Evolutionary conservation across 2,888 invertebrate genomes (phyloP).

Genomic region (Apodemia hepburni): DNA sequence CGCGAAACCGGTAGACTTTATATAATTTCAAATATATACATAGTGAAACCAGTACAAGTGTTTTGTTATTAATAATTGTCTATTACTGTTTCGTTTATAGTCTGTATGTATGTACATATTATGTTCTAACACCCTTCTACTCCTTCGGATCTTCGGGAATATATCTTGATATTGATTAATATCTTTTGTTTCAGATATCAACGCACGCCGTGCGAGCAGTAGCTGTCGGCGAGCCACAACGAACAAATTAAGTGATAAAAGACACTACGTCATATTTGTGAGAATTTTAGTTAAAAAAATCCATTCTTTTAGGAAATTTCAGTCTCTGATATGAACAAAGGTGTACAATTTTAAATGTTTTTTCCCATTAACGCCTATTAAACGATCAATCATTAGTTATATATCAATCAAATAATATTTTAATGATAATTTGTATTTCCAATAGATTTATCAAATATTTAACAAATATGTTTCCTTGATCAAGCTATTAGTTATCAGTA

Average conservation of each 20-base stretch:
- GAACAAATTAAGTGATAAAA: conserved; percentile 62
- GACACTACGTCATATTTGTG: conserved; percentile 57
- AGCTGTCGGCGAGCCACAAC: conserved; percentile 67
- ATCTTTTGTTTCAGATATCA: conserved; percentile 63
- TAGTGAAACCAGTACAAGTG: too few species aligned
- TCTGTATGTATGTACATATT: too few species aligned
- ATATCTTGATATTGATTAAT: neutral
- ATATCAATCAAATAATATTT: neutral
- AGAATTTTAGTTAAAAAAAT: conserved; percentile 52
- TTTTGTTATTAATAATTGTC: too few species aligned
- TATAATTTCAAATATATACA: too few species aligned
- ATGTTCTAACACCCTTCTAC: too few species aligned
- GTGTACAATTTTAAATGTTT: conserved; percentile 47
- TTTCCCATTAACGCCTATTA: conserved; percentile 4
- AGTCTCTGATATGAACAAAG: conserved; percentile 43
- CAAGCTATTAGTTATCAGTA: neutral
- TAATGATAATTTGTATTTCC: neutral
- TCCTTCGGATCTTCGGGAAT: too few species aligned
- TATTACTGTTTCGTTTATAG: too few species aligned
- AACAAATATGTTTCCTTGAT: neutral
- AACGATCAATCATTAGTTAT: neutral
- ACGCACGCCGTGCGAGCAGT: conserved; percentile 69
- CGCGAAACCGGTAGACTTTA: too few species aligned
- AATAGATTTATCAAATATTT: neutral
- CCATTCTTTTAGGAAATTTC: conserved; percentile 54